Evolutionary conservation across 2,888 invertebrate species (phyloP).

Genomic region (Watsonalla binaria): DNA sequence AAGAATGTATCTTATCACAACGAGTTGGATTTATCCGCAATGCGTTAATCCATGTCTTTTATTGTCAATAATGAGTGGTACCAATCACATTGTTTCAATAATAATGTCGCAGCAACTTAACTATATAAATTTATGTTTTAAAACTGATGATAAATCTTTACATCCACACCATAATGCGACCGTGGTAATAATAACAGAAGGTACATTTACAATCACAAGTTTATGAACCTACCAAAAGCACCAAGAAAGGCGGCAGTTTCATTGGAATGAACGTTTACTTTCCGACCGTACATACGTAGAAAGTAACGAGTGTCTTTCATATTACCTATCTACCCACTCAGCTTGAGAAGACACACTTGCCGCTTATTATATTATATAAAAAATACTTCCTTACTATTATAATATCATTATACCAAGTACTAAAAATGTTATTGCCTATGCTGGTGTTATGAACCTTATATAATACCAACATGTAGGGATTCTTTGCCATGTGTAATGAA

Average conservation of each 20-base stretch:
- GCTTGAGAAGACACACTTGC: neutral
- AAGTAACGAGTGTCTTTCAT: neutral
- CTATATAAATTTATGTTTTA: neutral
- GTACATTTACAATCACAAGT: neutral
- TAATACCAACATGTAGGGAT: no score
- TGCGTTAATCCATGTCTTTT: constrained; percentile 15
- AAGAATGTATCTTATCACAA: constrained; percentile 47
- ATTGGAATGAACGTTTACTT: neutral
- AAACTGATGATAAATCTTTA: neutral
- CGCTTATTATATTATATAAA: neutral
- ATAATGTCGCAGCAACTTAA: neutral
- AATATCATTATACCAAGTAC: neutral
- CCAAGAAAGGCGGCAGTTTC: neutral
- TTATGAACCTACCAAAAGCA: neutral
- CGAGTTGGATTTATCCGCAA: constrained; percentile 35
- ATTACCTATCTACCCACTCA: neutral
- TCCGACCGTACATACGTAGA: neutral
- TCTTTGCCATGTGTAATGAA: no score
- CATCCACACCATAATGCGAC: neutral
- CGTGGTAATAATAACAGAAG: neutral
- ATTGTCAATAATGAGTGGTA: neutral
- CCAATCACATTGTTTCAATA: no score
- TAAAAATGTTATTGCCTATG: neutral
- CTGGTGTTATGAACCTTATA: neutral
- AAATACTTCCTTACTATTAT: neutral